These are phyloP conservation scores for Drosophila gaucha DNA, from an alignment of 2,888 invertebrate genomes.

Conservation along the genomic window DNA sequence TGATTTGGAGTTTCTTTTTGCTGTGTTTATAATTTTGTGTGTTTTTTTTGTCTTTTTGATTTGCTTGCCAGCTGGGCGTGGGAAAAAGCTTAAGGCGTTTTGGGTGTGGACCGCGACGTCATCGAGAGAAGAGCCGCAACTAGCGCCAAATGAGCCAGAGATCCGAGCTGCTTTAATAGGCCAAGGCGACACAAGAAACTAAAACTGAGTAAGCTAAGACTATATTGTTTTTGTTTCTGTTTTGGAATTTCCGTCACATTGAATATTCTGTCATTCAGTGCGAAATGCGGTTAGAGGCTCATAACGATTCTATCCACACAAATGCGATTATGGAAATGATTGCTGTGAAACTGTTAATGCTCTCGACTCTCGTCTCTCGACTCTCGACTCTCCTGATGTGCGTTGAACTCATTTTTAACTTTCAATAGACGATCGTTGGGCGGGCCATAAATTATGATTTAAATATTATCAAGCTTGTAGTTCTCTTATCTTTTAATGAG, in stretches of 20 bases:
- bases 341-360: slow-evolving; percentile 16
- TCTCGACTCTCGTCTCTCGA: too few relatives aligned
- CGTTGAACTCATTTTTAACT: slow-evolving; percentile 9
- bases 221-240: not conserved
- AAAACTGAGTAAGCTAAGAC: slow-evolving; percentile 34
- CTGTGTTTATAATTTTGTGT: slow-evolving; percentile 29
- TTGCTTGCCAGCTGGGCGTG: slow-evolving; percentile 69
- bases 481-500: slow-evolving; percentile 55
- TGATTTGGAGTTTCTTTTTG: slow-evolving; percentile 49
- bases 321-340: slow-evolving; percentile 5
- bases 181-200: slow-evolving; percentile 37
- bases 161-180: slow-evolving; percentile 42
- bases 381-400: slow-evolving; percentile 1
- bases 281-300: slow-evolving; percentile 22
- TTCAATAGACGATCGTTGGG: slow-evolving; percentile 21
- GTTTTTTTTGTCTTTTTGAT: slow-evolving; percentile 40
- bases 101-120: slow-evolving; percentile 61
- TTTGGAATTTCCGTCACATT: slow-evolving; percentile 46
- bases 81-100: slow-evolving; percentile 73
- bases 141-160: slow-evolving; percentile 48
- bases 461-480: slow-evolving; percentile 48
- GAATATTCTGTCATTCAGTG: slow-evolving; percentile 47
- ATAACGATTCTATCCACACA: slow-evolving; percentile 12
- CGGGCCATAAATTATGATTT: slow-evolving; percentile 45
- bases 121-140: slow-evolving; percentile 31